Evolutionary conservation across 2,113 vertebrate species (phyloP).

Genomic region (Campylomormyrus tamandua): DNA sequence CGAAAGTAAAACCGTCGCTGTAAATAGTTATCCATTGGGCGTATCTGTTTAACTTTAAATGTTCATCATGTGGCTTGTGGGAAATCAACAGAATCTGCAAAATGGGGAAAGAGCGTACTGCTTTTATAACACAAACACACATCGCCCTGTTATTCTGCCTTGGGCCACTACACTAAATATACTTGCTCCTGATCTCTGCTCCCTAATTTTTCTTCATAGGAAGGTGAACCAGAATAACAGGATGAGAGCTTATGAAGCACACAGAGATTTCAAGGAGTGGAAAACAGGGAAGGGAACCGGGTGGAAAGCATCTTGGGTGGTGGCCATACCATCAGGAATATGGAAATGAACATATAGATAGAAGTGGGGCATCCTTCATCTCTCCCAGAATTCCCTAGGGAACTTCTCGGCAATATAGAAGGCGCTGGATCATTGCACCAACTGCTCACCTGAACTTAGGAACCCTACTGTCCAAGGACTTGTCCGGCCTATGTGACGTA

Average conservation of each 20-base stretch:
- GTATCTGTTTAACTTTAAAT: constrained; percentile 39
- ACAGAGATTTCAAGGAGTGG: constrained; percentile 16
- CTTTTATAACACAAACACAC: constrained; percentile 13
- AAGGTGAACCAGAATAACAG: constrained; percentile 42
- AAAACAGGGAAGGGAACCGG: not conserved
- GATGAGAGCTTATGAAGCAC: constrained; percentile 34
- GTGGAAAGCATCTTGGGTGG: not conserved
- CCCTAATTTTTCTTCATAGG: constrained; percentile 63
- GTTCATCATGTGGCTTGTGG: constrained; percentile 40
- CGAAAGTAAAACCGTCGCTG: not conserved
- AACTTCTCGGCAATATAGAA: not conserved
- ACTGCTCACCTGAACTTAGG: not conserved
- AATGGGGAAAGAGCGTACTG: not conserved
- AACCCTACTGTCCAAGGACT: not conserved
- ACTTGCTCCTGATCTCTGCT: constrained; percentile 38
- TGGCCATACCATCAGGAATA: not conserved
- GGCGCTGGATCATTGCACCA: not conserved
- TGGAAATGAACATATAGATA: not conserved
- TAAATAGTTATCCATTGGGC: constrained; percentile 23
- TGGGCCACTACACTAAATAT: constrained; percentile 43
- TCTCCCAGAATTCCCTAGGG: not conserved
- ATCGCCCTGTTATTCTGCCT: constrained; percentile 32
- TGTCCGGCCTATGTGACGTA: not conserved
- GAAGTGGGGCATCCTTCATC: not conserved
- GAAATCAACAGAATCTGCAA: constrained; percentile 35